Evolutionary conservation across 1,140 invertebrate genomes (phyloP).

Genomic region (Anagrus nilaparvatae): DNA sequence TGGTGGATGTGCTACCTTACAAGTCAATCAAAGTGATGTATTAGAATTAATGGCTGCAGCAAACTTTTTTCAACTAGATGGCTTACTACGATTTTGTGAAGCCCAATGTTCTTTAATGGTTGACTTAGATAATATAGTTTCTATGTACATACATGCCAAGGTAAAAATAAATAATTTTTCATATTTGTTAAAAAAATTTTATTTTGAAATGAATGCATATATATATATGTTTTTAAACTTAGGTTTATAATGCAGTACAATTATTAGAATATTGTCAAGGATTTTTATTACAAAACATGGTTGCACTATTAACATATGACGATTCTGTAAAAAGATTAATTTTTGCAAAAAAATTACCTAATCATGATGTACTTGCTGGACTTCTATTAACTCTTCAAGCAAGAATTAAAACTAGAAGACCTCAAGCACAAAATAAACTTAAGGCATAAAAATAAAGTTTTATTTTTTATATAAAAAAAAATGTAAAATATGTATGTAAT

Average conservation of each 20-base stretch:
- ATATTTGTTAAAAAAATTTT: not conserved
- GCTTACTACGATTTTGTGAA: constrained; percentile 75
- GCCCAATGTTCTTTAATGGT: constrained; percentile 72
- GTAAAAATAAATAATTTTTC: constrained; percentile 37
- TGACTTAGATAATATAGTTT: constrained; percentile 80
- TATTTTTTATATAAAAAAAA: not conserved
- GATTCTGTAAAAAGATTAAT: constrained; percentile 80
- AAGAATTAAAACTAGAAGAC: constrained; percentile 56
- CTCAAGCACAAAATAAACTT: constrained; percentile 31
- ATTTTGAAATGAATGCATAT: not conserved
- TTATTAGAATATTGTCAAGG: constrained; percentile 84
- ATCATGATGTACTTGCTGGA: constrained; percentile 79
- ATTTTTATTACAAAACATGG: constrained; percentile 86
- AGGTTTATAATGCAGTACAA: constrained; percentile 81
- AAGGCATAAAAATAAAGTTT: constrained; percentile 20
- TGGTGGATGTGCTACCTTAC: constrained; percentile 67
- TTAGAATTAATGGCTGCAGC: constrained; percentile 84
- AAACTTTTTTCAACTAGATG: constrained; percentile 84
- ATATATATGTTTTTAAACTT: constrained; percentile 17
- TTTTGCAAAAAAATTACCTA: constrained; percentile 81
- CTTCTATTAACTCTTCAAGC: constrained; percentile 69
- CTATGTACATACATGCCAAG: constrained; percentile 89
- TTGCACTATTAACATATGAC: constrained; percentile 81
- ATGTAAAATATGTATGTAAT: not conserved
- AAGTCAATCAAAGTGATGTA: constrained; percentile 69